These are phyloP conservation scores for Entomobrya proxima DNA, from an alignment of 2,888 invertebrate genomes.

Conservation along the genomic window DNA sequence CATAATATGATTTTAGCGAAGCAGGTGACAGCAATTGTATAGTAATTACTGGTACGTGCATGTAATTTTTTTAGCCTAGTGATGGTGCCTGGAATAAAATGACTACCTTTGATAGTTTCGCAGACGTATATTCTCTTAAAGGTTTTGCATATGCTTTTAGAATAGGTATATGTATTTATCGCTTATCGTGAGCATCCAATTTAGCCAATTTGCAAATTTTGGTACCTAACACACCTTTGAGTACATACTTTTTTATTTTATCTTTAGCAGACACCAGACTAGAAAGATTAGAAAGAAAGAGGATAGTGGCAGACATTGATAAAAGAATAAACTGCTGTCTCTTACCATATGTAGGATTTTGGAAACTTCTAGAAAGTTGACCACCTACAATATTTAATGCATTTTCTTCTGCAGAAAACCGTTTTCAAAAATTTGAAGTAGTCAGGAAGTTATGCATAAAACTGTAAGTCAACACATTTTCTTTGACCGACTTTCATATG, in stretches of 20 bases:
- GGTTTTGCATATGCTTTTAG: not conserved
- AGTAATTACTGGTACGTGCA: conserved; percentile 11
- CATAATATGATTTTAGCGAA: not conserved
- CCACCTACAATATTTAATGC: too few species aligned
- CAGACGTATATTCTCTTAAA: not conserved
- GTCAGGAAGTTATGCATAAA: too few species aligned
- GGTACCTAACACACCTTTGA: too few species aligned
- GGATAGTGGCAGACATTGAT: too few species aligned
- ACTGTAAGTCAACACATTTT: too few species aligned
- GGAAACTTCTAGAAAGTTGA: too few species aligned
- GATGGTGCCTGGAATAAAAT: not conserved
- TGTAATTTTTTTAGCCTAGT: not conserved
- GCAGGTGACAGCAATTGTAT: conserved; percentile 28
- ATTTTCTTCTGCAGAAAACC: too few species aligned
- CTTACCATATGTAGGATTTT: too few species aligned
- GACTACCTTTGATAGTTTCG: not conserved
- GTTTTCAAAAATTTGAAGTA: too few species aligned
- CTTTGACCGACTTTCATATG: too few species aligned
- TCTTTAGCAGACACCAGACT: not conserved
- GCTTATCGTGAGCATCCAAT: not conserved
- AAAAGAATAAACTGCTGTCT: not conserved
- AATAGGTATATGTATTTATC: not conserved
- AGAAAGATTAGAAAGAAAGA: too few species aligned
- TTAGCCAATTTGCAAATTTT: not conserved
- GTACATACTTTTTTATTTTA: too few species aligned